Evolutionary conservation across 2,888 invertebrate species (phyloP).

Genomic region (Synanthedon formicaeformis): DNA sequence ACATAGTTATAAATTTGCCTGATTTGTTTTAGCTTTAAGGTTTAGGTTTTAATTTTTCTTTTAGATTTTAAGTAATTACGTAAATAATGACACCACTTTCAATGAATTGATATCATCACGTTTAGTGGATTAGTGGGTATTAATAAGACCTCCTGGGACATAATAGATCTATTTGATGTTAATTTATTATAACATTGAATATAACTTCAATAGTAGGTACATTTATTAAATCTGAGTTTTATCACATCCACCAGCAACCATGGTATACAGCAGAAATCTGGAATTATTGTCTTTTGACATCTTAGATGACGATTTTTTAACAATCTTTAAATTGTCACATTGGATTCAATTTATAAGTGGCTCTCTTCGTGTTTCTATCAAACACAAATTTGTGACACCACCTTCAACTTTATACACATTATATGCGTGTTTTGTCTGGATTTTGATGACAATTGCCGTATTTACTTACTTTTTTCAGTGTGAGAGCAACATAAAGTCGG

Average conservation of each 20-base stretch:
- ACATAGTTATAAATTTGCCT: too few species aligned
- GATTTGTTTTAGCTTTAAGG: too few species aligned
- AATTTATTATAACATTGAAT: too few species aligned
- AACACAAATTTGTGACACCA: conserved; percentile 30
- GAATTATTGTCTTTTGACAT: conserved; percentile 31
- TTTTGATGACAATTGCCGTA: not conserved
- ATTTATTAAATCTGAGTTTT: too few species aligned
- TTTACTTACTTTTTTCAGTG: not conserved
- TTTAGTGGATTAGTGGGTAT: too few species aligned
- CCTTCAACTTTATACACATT: conserved; percentile 21
- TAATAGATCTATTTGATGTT: too few species aligned
- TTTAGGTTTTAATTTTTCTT: too few species aligned
- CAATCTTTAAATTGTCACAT: conserved; percentile 29
- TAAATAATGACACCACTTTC: too few species aligned
- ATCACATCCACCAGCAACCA: not conserved
- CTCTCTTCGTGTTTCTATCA: conserved; percentile 28
- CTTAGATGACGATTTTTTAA: conserved; percentile 34
- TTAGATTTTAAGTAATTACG: not conserved
- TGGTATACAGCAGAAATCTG: conserved; percentile 7
- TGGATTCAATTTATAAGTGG: conserved; percentile 24
- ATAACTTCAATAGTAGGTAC: too few species aligned
- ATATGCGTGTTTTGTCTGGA: conserved; percentile 15
- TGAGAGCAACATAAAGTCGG: not conserved
- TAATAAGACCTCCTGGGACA: too few species aligned
- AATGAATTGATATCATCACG: too few species aligned